Conservation (phyloP, 2,888 invertebrate genomes). For the Watsonalla binaria region DNA sequence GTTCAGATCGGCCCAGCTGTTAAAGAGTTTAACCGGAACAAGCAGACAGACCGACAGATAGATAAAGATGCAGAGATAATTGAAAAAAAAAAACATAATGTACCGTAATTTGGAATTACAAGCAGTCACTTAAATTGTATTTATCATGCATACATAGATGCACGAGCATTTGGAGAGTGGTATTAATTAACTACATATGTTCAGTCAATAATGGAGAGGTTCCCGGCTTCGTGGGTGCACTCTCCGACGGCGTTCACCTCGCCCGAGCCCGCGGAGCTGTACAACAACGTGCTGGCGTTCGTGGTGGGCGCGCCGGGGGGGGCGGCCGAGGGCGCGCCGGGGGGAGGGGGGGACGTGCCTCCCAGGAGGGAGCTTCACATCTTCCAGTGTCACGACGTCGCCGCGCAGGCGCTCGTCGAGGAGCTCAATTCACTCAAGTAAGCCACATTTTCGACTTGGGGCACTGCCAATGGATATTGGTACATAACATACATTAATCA, state of each 20-base stretch:
- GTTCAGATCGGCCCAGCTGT: too few species aligned
- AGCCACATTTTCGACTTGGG: too few species aligned
- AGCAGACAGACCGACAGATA: too few species aligned
- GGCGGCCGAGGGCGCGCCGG: constrained; percentile 22
- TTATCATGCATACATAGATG: too few species aligned
- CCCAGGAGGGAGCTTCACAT: constrained; percentile 96
- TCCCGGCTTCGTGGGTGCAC: constrained; percentile 94
- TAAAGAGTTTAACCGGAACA: too few species aligned
- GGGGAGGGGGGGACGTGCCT: constrained; percentile 11
- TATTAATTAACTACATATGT: background rate
- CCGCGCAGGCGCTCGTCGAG: constrained; percentile 88
- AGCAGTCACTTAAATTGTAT: too few species aligned
- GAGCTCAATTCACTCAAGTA: constrained; percentile 85
- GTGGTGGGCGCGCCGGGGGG: constrained; percentile 85
- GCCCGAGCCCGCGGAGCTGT: constrained; percentile 96
- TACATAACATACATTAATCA: too few species aligned
- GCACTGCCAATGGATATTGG: too few species aligned
- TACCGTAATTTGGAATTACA: too few species aligned
- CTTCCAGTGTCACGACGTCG: constrained; percentile 89
- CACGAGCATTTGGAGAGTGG: too few species aligned
- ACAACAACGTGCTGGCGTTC: constrained; percentile 99
- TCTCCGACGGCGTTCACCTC: constrained; percentile 99
- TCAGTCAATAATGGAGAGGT: constrained; percentile 97
- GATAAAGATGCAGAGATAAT: too few species aligned
- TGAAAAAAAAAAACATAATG: too few species aligned